Percentiles rank a stretch among this genome's conserved stretches.
These are phyloP conservation scores for Caranx ignobilis DNA, from an alignment of 2,113 vertebrate genomes.

Conservation along the genomic window DNA sequence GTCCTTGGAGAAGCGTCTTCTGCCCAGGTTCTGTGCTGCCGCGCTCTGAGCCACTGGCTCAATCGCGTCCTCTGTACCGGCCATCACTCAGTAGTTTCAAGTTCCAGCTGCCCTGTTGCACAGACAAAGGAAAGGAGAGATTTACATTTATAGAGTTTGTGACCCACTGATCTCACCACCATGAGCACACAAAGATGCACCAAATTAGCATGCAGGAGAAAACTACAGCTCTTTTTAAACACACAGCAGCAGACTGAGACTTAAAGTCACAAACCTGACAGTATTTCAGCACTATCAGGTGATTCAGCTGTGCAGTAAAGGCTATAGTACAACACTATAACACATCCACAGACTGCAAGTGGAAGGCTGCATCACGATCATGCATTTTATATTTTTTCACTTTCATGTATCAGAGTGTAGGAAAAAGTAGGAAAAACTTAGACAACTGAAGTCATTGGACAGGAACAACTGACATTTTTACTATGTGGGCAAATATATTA, in stretches of 20 bases:
- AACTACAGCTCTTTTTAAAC: background rate
- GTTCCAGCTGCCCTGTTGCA: background rate
- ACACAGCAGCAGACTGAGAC: background rate
- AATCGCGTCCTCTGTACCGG: slow-evolving; percentile 51
- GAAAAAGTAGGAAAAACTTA: background rate
- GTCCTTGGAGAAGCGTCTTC: slow-evolving; percentile 69
- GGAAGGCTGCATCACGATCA: background rate
- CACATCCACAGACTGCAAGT: background rate
- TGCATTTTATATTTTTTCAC: background rate
- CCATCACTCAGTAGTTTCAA: slow-evolving; percentile 61
- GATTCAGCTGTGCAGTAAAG: background rate
- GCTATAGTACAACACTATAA: background rate
- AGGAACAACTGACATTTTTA: background rate
- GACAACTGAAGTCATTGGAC: background rate
- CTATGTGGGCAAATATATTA: background rate
- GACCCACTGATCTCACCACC: background rate
- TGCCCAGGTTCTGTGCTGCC: slow-evolving; percentile 43
- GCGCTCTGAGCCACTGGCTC: slow-evolving; percentile 56
- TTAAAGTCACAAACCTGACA: background rate
- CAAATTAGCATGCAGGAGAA: background rate
- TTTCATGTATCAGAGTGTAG: background rate
- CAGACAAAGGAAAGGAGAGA: slow-evolving; percentile 4
- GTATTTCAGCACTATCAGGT: background rate
- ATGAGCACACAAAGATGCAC: background rate
- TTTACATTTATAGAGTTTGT: background rate